phyloP scores from a whole-genome alignment of 2,113 vertebrate species.

The Serinus canaria region DNA sequence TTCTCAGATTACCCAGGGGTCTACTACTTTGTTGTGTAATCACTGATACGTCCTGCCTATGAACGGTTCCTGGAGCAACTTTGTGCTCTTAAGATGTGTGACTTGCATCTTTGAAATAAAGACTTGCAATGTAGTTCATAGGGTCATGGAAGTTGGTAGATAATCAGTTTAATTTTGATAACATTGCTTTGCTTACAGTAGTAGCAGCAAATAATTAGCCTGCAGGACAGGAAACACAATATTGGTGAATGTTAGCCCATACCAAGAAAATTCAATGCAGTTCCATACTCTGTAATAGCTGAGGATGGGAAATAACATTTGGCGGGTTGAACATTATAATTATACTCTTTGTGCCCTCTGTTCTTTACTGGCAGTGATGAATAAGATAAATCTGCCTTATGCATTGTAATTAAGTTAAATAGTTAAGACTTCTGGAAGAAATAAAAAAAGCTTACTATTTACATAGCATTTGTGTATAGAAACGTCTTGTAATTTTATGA shows the following conservation, averaged over 20 bases:
- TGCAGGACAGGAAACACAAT: background rate
- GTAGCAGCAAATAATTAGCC: background rate
- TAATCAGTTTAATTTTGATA: background rate
- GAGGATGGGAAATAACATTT: background rate
- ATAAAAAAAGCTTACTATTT: background rate
- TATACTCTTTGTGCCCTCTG: background rate
- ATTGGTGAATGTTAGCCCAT: background rate
- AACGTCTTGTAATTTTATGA: background rate
- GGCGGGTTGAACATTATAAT: background rate
- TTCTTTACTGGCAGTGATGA: background rate
- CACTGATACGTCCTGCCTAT: background rate
- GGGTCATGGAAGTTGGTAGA: background rate
- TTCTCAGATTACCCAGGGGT: background rate
- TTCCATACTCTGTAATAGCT: background rate
- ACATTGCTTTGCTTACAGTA: background rate
- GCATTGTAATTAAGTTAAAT: background rate
- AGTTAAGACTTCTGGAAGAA: background rate
- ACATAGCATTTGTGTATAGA: background rate
- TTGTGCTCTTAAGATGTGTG: background rate
- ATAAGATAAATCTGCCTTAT: background rate
- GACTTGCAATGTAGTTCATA: background rate
- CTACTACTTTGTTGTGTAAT: background rate
- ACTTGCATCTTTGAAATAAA: background rate
- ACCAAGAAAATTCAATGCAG: background rate
- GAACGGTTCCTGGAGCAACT: background rate